Evolutionary conservation across 1,140 invertebrate genomes (phyloP).

Genomic region (Conopomorpha cramerella): DNA sequence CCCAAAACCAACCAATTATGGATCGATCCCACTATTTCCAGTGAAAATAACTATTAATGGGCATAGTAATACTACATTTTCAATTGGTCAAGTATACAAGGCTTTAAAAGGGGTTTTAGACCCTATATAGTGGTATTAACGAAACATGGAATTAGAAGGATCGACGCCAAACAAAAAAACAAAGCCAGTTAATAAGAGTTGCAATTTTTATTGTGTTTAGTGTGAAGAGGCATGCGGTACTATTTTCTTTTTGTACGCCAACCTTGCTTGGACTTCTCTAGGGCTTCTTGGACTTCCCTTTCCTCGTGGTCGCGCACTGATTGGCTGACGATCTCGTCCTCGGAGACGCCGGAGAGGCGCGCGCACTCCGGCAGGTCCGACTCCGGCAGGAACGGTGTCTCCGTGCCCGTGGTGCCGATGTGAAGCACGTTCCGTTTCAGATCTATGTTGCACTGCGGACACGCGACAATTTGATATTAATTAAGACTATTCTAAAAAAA

Average conservation of each 20-base stretch:
- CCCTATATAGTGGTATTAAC: too few species aligned
- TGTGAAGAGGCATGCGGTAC: not conserved
- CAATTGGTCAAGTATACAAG: too few species aligned
- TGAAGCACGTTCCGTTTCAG: conserved; percentile 85
- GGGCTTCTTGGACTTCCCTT: conserved; percentile 48
- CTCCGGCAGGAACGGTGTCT: conserved; percentile 89
- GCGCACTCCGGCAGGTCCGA: conserved; percentile 75
- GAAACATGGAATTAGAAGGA: too few species aligned
- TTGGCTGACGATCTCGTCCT: conserved; percentile 60
- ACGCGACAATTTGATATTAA: not conserved
- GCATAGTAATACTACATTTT: too few species aligned
- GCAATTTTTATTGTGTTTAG: conserved; percentile 10
- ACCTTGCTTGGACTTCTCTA: conserved; percentile 60
- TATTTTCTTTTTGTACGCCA: conserved; percentile 36
- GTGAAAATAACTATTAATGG: too few species aligned
- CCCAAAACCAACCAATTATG: too few species aligned
- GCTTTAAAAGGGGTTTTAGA: too few species aligned
- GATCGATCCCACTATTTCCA: too few species aligned
- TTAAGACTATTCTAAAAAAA: too few species aligned
- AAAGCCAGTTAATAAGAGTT: conserved; percentile 5
- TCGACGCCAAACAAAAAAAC: too few species aligned
- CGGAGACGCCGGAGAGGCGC: conserved; percentile 60
- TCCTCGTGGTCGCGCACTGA: conserved; percentile 30
- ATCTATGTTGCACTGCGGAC: conserved; percentile 86
- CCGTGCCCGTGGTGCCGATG: conserved; percentile 95